A percentile compares a stretch with the other conserved stretches of the same genome.
Conservation (phyloP, 2,797 vertebrate genomes). For the Gambelia wislizenii region DNA sequence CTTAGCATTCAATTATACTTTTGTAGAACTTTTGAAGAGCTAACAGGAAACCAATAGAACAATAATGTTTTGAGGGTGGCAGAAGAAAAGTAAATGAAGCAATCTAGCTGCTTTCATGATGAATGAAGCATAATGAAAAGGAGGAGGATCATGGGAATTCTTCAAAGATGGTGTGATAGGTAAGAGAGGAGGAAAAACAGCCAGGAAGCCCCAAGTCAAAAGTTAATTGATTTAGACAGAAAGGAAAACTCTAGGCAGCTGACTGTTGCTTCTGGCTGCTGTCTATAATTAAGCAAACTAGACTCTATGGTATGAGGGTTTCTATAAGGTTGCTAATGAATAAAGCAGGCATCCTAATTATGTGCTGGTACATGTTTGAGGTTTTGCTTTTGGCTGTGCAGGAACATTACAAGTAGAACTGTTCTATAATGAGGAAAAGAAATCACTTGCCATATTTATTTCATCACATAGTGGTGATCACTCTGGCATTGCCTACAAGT, state of each 20-base stretch:
- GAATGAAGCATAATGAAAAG: neutral
- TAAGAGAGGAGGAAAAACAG: neutral
- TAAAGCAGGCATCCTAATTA: neutral
- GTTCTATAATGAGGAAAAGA: constrained; percentile 74
- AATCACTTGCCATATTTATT: constrained; percentile 43
- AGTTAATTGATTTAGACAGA: neutral
- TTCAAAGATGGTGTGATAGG: neutral
- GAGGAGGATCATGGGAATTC: neutral
- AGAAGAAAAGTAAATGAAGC: neutral
- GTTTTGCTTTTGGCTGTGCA: constrained; percentile 49
- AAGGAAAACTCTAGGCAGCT: neutral
- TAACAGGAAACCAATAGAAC: neutral
- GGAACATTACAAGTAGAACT: constrained; percentile 67
- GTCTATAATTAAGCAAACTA: constrained; percentile 11
- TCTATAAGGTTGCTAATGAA: constrained; percentile 11
- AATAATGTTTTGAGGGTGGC: neutral
- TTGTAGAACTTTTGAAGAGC: neutral
- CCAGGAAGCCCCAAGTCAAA: constrained; percentile 8
- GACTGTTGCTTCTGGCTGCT: constrained; percentile 23
- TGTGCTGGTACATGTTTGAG: neutral
- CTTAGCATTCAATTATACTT: neutral
- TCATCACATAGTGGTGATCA: constrained; percentile 36
- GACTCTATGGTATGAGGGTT: neutral
- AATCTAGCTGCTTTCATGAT: no score
- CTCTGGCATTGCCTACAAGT: constrained; percentile 34